These are phyloP conservation scores for Phortica variegata DNA, from an alignment of 1,140 invertebrate species.

Conservation along the genomic window DNA sequence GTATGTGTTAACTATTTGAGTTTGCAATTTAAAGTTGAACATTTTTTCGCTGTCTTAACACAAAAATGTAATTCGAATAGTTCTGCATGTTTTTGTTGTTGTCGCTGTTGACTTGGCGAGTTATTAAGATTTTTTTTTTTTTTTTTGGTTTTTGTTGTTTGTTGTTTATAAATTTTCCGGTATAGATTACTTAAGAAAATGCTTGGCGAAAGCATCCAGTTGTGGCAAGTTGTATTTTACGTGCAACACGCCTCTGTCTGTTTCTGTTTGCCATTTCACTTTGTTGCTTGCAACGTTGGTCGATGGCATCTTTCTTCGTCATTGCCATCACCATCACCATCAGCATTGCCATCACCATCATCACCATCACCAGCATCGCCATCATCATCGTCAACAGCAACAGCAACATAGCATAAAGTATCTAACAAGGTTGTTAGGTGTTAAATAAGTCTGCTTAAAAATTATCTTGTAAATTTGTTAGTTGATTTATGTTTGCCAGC, in stretches of 20 bases:
- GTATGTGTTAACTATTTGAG: slow-evolving; percentile 23
- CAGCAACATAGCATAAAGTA: slow-evolving; percentile 25
- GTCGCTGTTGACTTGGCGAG: slow-evolving; percentile 41
- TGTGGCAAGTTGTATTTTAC: slow-evolving; percentile 9
- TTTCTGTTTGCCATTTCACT: not conserved
- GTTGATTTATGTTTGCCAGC: slow-evolving; percentile 48
- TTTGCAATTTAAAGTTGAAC: slow-evolving; percentile 30
- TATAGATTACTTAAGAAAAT: slow-evolving; percentile 44
- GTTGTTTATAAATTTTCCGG: slow-evolving; percentile 56
- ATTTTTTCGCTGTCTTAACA: slow-evolving; percentile 25
- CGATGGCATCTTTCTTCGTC: slow-evolving; percentile 35
- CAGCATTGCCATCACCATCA: too few relatives aligned
- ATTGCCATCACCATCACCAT: slow-evolving; percentile 1
- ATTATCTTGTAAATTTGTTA: slow-evolving; percentile 55
- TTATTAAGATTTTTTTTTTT: slow-evolving; percentile 56
- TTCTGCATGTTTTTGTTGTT: slow-evolving; percentile 15
- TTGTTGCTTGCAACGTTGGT: slow-evolving; percentile 11
- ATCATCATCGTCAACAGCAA: slow-evolving; percentile 44
- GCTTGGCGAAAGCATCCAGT: slow-evolving; percentile 16
- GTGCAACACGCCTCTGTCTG: too few relatives aligned
- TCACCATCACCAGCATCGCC: too few relatives aligned
- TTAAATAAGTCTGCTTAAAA: slow-evolving; percentile 56
- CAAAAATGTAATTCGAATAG: slow-evolving; percentile 49
- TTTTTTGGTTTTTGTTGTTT: too few relatives aligned
- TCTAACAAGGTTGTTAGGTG: slow-evolving; percentile 56